phyloP scores from a whole-genome alignment of 2,797 vertebrate genomes.

The Mallotus villosus region DNA sequence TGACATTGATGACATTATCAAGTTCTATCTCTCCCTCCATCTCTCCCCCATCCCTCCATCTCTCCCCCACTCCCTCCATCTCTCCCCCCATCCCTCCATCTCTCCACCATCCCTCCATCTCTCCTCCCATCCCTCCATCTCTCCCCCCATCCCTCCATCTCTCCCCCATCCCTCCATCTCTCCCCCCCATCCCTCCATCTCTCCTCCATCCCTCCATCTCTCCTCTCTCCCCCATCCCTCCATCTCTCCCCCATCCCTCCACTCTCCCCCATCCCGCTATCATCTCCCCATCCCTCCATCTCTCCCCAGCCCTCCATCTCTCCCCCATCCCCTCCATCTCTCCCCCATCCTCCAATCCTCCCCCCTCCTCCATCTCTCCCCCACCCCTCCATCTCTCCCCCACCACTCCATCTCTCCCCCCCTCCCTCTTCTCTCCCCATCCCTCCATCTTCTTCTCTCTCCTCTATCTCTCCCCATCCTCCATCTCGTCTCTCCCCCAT shows the following conservation, averaged over 20 bases:
- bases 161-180: neutral
- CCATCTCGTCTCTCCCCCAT: no score
- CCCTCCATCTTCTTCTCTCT: no score
- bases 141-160: neutral
- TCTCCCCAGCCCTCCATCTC: neutral
- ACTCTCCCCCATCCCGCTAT: no score
- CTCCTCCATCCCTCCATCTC: neutral
- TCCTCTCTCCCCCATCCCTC: no score
- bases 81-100: neutral
- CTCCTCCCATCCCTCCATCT: neutral
- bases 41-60: neutral
- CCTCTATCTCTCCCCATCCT: no score
- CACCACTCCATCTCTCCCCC: neutral
- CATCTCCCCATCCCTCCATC: neutral
- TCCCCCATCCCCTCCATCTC: neutral
- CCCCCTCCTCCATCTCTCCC: no score
- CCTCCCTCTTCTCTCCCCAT: neutral
- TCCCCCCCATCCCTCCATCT: neutral
- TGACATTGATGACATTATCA: constrained; percentile 2
- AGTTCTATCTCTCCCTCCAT: no score
- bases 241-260: neutral
- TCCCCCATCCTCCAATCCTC: neutral
- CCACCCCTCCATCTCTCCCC: neutral
- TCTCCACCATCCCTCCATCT: neutral
- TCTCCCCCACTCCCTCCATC: neutral